Evolutionary conservation across 2,888 invertebrate species (phyloP), one percentile per base, ranked within the genome.

Genomic region (Drosophila parthenogenetica): DNA sequence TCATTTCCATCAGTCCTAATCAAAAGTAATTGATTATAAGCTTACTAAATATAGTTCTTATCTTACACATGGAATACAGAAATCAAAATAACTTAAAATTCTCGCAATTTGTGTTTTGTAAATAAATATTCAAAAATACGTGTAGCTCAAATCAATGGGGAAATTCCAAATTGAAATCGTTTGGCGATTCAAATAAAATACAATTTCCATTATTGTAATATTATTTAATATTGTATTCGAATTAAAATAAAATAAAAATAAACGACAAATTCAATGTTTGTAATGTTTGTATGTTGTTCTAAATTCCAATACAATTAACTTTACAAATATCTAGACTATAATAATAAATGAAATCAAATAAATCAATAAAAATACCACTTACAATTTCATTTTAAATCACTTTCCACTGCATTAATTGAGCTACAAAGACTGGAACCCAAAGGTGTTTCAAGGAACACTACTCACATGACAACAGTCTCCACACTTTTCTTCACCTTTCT

Each of bases 281-380:
- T 88, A 82, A 82, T 83, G 88, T 89, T 80, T 79, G 70, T 87
- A 89, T 81, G 85, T 81, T 89, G 79, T 82, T 82, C 71, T 72
- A 76, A 69, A 79, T 58, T 69, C 65, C 60, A 59, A 70, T 69
- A 54, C 58, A 57, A 62, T 69, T 68, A 65, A 58, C 42, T 49
- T 50, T 63, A 67, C 78, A 50, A 29, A 62, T 40, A 65, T 60
- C 40, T 69, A 75, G 79, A 63, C 77, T 37, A 53, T 59, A 69
- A 72, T 46, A 63, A 68, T 50, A 68, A 77, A 71, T 67, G 59
- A 79, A 72, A 70, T 70, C 62, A 78, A 55, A 71, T 76, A 80
- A 73, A 84, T 70, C 50, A 87, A 78, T 81, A 79, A 81, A 84
- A 69, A 69, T 72, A 74, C 53, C 35, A 35, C 35, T 35, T 43